These are phyloP conservation scores for Cirrhinus molitorella DNA, from an alignment of 2,797 vertebrate genomes.

Conservation along the genomic window DNA sequence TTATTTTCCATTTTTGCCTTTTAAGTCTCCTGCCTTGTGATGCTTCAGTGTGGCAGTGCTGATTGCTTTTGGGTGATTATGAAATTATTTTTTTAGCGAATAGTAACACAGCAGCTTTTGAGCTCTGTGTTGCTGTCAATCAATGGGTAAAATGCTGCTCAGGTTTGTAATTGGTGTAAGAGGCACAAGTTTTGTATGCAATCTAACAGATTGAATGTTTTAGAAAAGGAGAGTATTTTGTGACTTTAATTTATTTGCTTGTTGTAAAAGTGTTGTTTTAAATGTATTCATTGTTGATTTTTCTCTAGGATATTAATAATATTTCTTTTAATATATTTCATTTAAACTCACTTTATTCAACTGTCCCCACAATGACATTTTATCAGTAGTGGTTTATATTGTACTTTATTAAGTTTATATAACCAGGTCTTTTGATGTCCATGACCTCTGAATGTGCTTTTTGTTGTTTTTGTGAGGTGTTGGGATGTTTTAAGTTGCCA, in stretches of 20 bases:
- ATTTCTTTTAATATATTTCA: background rate
- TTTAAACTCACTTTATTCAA: background rate
- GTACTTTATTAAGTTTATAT: background rate
- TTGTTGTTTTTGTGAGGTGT: background rate
- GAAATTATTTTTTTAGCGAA: background rate
- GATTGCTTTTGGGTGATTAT: conserved; percentile 39
- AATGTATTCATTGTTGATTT: background rate
- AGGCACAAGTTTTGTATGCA: conserved; percentile 24
- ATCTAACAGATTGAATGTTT: conserved; percentile 19
- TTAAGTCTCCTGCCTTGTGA: conserved; percentile 56
- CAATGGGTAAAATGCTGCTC: conserved; percentile 32
- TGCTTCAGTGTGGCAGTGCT: conserved; percentile 33
- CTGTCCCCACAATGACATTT: background rate
- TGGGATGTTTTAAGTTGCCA: conserved; percentile 33
- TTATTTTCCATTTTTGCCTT: conserved; percentile 46
- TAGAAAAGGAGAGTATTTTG: conserved; percentile 19
- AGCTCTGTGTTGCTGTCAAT: conserved; percentile 14
- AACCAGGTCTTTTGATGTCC: background rate
- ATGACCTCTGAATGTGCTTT: conserved; percentile 15
- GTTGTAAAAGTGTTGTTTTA: background rate
- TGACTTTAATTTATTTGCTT: conserved; percentile 44
- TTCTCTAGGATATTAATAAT: background rate
- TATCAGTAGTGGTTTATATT: background rate
- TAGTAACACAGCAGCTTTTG: background rate
- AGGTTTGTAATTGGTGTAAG: conserved; percentile 29